Base-by-base conservation (phyloP, 1,140 invertebrate species). In the Halictus rubicundus region DNA sequence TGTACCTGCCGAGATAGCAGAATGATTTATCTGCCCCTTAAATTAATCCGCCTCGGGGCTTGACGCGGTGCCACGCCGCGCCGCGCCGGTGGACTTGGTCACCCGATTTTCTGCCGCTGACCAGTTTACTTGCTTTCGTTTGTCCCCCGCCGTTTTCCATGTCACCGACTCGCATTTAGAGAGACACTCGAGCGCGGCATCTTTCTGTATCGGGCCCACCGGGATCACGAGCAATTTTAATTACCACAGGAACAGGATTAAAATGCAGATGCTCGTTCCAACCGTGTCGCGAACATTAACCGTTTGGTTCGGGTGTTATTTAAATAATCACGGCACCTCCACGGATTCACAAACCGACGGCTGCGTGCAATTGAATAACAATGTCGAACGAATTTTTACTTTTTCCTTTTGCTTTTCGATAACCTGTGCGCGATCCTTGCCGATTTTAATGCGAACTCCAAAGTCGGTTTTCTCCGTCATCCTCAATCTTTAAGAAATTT, bases 11-110 rank as follows among this genome's bases (percentile, higher is more conserved):
- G 69, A 84, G 82, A 84, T 84, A 84, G 82, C 75, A 37, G 63
- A 61, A 83, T 84, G 82, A 84, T 84, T 84, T 84, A 84, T 84
- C 70, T 83, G 70, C 32, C 70, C 82, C 82, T 84, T 84, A 84
- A 84, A 84, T 84, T 84, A 84, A 84, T 84, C 82, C 75, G 75
- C 81, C 60, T 74, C 23, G 81, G 75, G 70, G 81, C 82, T 84
- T 83, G 80, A 84, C 68, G 82, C 80, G 80, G 61, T 70, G 76
- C 54, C 74, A 57, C 68, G 49, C 60, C 64, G n/a, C n/a, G n/a
- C n/a, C n/a, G n/a, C n/a, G 63, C 14, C 32, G 32, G 64, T 68
- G 82, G 57, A 82, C 81, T 83, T 83, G 37, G 69, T 65, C 75
- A 42, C 65, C 65, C 64, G 82, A 82, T 83, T 84, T 83, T 66